Conservation (phyloP, 2,888 invertebrate genomes). For the Archaeoteleia sp. region DNA sequence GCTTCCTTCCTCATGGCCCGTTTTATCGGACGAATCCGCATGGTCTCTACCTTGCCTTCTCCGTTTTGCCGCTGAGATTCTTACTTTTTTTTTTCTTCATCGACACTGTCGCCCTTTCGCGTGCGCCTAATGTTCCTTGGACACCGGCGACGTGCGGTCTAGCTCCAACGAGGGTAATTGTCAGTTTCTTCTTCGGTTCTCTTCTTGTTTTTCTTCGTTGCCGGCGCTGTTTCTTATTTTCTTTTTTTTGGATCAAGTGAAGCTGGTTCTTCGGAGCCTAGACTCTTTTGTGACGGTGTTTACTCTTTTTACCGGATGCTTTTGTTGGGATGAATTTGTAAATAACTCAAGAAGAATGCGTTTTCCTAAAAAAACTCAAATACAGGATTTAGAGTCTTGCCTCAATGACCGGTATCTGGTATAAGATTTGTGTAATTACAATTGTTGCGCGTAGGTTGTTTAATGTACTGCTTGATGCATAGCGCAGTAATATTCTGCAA, state of each 20-base stretch:
- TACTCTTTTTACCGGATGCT: conserved; percentile 3
- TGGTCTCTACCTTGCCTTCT: conserved; percentile 22
- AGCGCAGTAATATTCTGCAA: no score
- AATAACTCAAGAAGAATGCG: no score
- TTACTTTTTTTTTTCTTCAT: conserved; percentile 17
- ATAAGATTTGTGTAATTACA: no score
- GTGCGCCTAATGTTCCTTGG: conserved; percentile 57
- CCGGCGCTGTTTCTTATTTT: conserved; percentile 27
- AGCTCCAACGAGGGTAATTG: conserved; percentile 54
- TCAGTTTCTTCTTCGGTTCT: conserved; percentile 48
- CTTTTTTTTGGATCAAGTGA: no score
- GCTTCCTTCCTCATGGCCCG: conserved; percentile 49
- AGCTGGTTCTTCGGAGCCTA: conserved; percentile 20
- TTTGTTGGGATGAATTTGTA: conserved; percentile 1
- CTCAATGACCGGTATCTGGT: no score
- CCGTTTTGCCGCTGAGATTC: conserved; percentile 8
- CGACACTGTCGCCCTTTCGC: conserved; percentile 20
- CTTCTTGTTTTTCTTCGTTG: conserved; percentile 30
- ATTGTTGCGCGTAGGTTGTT: no score
- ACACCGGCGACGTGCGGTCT: conserved; percentile 67
- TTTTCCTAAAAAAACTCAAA: no score
- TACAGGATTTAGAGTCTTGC: no score
- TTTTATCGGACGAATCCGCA: conserved; percentile 51
- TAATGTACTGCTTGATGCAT: no score
- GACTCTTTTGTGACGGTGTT: conserved; percentile 5